These are phyloP conservation scores for Esperia sulphurella DNA, from an alignment of 2,888 invertebrate species.

Conservation along the genomic window DNA sequence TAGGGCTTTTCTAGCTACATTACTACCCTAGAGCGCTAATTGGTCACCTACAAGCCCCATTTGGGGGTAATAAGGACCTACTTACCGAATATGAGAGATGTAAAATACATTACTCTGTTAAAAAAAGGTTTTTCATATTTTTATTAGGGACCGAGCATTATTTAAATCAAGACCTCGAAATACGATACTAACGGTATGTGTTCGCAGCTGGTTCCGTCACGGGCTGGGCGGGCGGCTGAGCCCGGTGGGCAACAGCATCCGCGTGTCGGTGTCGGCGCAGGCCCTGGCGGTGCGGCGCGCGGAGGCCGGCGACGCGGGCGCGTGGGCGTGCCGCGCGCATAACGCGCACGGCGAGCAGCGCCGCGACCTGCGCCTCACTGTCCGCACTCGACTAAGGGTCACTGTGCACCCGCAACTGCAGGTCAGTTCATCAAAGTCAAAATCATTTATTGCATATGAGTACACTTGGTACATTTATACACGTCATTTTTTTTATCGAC, in stretches of 20 bases:
- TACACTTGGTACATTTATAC: no score
- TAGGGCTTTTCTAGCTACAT: no score
- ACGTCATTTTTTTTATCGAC: no score
- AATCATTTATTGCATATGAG: no score
- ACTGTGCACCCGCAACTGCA: constrained; percentile 80
- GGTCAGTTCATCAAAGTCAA: constrained; percentile 56
- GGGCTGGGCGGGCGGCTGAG: constrained; percentile 75
- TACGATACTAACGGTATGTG: neutral
- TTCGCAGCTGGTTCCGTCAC: constrained; percentile 79
- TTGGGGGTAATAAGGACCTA: no score
- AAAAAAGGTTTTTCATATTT: no score
- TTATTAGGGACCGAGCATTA: no score
- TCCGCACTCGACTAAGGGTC: constrained; percentile 65
- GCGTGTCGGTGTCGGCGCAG: constrained; percentile 82
- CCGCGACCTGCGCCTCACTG: constrained; percentile 82
- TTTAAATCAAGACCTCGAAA: no score
- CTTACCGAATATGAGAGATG: no score
- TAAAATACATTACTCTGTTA: neutral
- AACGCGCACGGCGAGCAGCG: constrained; percentile 86
- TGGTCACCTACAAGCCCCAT: no score
- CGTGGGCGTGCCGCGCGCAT: constrained; percentile 86
- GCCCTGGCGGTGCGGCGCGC: constrained; percentile 84
- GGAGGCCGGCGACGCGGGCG: constrained; percentile 82
- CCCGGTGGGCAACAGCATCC: constrained; percentile 79
- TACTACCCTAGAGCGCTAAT: no score